Percentiles rank a stretch among this genome's conserved stretches.
Evolutionary conservation across 2,113 vertebrate genomes (phyloP).

Genomic region (Aegotheles bennettii): DNA sequence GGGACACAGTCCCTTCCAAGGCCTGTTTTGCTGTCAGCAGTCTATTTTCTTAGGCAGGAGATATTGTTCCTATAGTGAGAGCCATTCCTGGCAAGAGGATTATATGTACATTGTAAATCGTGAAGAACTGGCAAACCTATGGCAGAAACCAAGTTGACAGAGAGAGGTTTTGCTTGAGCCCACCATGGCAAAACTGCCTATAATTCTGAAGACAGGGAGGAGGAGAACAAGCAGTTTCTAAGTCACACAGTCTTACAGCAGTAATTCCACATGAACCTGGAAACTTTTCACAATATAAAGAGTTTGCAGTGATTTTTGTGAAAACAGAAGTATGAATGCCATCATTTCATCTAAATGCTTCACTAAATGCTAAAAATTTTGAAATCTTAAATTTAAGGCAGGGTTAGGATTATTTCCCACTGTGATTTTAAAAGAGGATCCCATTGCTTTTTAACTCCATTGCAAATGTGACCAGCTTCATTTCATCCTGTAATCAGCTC

Average conservation of each 20-base stretch:
- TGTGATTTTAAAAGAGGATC: neutral
- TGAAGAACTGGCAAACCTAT: neutral
- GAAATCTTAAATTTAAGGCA: neutral
- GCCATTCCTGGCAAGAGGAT: neutral
- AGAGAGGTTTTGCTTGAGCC: neutral
- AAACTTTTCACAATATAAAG: neutral
- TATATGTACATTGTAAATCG: rapidly evolving
- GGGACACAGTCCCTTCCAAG: neutral
- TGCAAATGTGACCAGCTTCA: neutral
- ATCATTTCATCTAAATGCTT: neutral
- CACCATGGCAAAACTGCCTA: neutral
- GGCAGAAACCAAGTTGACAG: neutral
- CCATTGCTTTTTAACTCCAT: neutral
- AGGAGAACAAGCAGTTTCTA: neutral
- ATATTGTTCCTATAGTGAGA: neutral
- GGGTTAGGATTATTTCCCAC: neutral
- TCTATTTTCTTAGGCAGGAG: neutral
- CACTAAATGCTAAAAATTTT: neutral
- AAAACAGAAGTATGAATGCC: neutral
- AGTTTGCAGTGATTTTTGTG: neutral
- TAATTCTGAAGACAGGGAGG: neutral
- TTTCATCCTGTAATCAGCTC: neutral
- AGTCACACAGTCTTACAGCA: neutral
- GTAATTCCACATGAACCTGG: neutral
- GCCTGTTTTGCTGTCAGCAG: neutral